Percentiles rank a stretch among this genome's conserved stretches.
Conservation (phyloP, 2,113 vertebrate species). For the Hydropotes inermis region DNA sequence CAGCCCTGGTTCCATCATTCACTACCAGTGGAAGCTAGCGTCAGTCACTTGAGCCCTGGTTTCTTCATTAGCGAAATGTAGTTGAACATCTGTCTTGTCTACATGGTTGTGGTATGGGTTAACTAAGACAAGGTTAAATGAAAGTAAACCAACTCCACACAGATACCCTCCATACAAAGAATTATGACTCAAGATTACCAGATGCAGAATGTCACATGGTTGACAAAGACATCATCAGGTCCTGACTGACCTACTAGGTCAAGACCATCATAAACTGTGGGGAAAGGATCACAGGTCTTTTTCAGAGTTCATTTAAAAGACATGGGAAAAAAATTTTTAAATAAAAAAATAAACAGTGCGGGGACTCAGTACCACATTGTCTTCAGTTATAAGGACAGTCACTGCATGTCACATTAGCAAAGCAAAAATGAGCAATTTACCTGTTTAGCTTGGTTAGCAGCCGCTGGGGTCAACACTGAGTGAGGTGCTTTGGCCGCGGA, state of each 20-base stretch:
- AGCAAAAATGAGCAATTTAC: slow-evolving; percentile 51
- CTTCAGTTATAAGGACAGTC: slow-evolving; percentile 5
- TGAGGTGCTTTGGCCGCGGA: slow-evolving; percentile 83
- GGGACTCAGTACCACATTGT: background rate
- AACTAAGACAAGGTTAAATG: background rate
- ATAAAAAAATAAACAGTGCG: background rate
- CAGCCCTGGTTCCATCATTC: background rate
- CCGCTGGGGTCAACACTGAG: slow-evolving; percentile 82
- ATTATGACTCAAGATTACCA: background rate
- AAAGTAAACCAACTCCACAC: background rate
- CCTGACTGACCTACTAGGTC: background rate
- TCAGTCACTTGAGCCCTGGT: background rate
- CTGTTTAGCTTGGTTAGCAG: slow-evolving; percentile 86
- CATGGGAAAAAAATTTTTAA: background rate
- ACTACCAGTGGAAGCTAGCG: accelerated
- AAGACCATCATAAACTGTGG: background rate
- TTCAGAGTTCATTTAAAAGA: background rate
- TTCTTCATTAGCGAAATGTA: background rate
- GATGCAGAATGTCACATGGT: background rate
- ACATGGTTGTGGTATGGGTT: accelerated
- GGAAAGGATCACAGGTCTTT: background rate
- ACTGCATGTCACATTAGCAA: background rate
- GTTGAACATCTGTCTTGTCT: background rate
- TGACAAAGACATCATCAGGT: accelerated
- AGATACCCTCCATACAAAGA: background rate